Evolutionary conservation across 2,888 invertebrate species (phyloP).

Genomic region (Euplexia lucipara): DNA sequence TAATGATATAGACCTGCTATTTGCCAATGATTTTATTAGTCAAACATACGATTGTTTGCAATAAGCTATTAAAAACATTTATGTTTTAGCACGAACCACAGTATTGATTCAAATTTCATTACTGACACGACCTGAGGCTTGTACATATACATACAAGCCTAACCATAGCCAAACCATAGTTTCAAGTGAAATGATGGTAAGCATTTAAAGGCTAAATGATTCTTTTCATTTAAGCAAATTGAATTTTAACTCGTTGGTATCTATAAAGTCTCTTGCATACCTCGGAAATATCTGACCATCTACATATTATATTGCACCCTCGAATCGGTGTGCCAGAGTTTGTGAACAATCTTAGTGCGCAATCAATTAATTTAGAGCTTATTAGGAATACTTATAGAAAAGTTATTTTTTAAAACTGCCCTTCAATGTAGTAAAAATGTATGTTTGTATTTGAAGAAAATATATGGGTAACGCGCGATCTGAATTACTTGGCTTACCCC

Average conservation of each 20-base stretch:
- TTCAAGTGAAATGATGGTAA: constrained; percentile 24
- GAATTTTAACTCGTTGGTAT: constrained; percentile 1
- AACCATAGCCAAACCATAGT: too few species aligned
- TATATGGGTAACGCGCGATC: too few species aligned
- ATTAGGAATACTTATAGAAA: too few species aligned
- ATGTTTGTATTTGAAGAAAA: too few species aligned
- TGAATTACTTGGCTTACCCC: too few species aligned
- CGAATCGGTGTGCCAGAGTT: too few species aligned
- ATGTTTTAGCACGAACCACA: constrained; percentile 17
- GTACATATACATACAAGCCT: too few species aligned
- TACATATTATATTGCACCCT: too few species aligned
- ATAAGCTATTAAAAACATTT: constrained; percentile 43
- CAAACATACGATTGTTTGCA: constrained; percentile 35
- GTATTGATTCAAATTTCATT: constrained; percentile 32
- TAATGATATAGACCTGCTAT: background rate
- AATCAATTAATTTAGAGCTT: too few species aligned
- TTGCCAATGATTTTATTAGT: constrained; percentile 38
- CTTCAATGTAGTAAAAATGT: too few species aligned
- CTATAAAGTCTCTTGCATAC: background rate
- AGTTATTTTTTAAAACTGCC: too few species aligned
- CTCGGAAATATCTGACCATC: constrained; percentile 7
- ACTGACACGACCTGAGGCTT: constrained; percentile 21
- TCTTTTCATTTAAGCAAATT: constrained; percentile 9
- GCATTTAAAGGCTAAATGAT: constrained; percentile 30
- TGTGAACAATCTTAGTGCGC: too few species aligned